Conservation (phyloP, 2,888 invertebrate species). For the Ectemnius cavifrons region DNA sequence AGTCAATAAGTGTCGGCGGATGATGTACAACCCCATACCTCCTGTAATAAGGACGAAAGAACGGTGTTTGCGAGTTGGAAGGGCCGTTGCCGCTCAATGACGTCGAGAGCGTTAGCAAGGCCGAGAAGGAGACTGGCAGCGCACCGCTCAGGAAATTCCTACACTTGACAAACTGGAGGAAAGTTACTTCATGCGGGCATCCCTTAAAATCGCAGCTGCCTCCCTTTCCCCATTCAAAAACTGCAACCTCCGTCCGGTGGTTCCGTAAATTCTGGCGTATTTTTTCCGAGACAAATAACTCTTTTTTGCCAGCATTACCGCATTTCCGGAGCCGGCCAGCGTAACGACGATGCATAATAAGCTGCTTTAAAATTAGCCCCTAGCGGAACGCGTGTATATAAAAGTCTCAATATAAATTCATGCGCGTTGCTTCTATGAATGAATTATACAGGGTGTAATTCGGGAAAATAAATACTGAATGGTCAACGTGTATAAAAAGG, state of each 20-base stretch:
- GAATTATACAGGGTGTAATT: constrained; percentile 68
- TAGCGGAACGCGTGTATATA: constrained; percentile 15
- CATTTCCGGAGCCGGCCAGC: background rate
- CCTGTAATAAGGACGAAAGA: constrained; percentile 63
- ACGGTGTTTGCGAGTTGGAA: constrained; percentile 15
- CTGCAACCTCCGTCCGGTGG: no score
- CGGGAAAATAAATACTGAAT: constrained; percentile 61
- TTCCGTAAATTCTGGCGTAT: no score
- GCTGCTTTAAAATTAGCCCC: constrained; percentile 52
- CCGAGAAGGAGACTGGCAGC: background rate
- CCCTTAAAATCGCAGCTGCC: constrained; percentile 2
- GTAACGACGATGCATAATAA: constrained; percentile 44
- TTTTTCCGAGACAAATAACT: no score
- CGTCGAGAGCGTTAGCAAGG: background rate
- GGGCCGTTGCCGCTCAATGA: constrained; percentile 5
- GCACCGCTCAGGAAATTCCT: constrained; percentile 13
- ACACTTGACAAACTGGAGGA: background rate
- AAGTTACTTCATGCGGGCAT: background rate
- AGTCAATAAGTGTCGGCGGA: constrained; percentile 77
- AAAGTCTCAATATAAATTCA: constrained; percentile 69
- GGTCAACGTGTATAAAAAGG: background rate
- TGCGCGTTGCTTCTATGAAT: constrained; percentile 59
- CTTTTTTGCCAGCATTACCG: background rate
- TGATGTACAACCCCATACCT: constrained; percentile 69
- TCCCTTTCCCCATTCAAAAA: no score